phyloP scores from a whole-genome alignment of 1,140 invertebrate genomes.

The Brachionus koreanus region DNA sequence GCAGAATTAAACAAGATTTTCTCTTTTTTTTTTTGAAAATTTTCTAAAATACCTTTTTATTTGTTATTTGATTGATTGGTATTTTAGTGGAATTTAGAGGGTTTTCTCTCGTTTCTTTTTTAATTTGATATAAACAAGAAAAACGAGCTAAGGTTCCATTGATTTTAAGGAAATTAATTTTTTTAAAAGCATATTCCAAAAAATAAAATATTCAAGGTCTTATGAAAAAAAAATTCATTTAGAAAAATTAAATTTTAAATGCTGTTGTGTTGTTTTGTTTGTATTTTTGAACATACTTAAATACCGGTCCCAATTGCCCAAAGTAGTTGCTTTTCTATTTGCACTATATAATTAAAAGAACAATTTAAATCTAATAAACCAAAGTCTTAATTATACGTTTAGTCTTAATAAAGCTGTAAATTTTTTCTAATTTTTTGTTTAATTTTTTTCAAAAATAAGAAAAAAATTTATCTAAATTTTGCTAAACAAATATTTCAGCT shows the following conservation, averaged over 20 bases:
- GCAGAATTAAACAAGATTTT: slow-evolving; percentile 6
- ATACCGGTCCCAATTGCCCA: background rate
- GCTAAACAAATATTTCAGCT: background rate
- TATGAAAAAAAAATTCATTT: background rate
- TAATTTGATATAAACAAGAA: background rate
- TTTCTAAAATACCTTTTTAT: slow-evolving; percentile 35
- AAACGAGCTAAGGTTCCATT: background rate
- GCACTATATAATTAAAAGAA: background rate
- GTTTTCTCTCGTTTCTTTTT: background rate
- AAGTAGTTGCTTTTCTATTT: background rate
- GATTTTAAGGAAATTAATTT: background rate
- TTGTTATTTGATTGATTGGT: slow-evolving; percentile 36
- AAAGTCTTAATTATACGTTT: background rate
- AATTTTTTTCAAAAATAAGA: background rate
- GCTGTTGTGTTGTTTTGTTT: no score
- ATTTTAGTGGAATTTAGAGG: slow-evolving; percentile 18
- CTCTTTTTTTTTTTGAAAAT: background rate
- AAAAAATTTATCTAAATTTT: background rate
- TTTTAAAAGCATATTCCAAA: background rate
- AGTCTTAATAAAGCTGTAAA: background rate
- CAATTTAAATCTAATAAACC: background rate
- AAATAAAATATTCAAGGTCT: background rate
- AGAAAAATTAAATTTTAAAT: background rate
- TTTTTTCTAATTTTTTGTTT: background rate
- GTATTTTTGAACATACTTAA: background rate